phyloP scores from a whole-genome alignment of 2,797 vertebrate species.

The Pipistrellus pygmaeus region DNA sequence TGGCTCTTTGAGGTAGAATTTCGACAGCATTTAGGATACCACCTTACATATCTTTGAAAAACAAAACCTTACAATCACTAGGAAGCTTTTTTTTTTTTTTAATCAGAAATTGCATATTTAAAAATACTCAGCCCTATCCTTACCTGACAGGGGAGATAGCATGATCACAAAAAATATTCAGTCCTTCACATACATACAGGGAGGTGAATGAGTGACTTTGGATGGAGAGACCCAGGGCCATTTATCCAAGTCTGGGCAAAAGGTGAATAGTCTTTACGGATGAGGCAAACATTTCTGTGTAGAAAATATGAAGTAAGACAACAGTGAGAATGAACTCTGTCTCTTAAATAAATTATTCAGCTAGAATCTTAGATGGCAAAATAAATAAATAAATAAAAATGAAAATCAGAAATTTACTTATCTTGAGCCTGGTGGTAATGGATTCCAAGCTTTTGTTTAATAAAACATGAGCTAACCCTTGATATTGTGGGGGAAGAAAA shows the following conservation, averaged over 20 bases:
- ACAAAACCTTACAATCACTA: not conserved
- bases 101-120: not conserved
- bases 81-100: not conserved
- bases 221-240: not conserved
- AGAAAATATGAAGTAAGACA: slow-evolving; percentile 20
- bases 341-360: slow-evolving; percentile 14
- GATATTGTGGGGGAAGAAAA: not conserved
- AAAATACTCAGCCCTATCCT: not conserved
- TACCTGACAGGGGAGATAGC: too few relatives aligned
- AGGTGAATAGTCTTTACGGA: not conserved
- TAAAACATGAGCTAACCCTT: slow-evolving; percentile 12
- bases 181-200: not conserved
- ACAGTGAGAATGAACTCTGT: not conserved
- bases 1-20: not conserved
- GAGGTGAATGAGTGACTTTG: not conserved
- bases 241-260: slow-evolving; percentile 13
- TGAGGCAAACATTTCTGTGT: not conserved
- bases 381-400: not conserved
- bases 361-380: not conserved
- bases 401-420: not conserved
- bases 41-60: not conserved
- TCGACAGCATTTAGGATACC: not conserved
- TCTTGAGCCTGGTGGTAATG: not conserved
- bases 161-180: not conserved
- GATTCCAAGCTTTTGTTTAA: not conserved